Percentiles rank a stretch among this genome's conserved stretches.
phyloP scores from a whole-genome alignment of 2,888 invertebrate genomes.

The Tanytarsus gracilentus region DNA sequence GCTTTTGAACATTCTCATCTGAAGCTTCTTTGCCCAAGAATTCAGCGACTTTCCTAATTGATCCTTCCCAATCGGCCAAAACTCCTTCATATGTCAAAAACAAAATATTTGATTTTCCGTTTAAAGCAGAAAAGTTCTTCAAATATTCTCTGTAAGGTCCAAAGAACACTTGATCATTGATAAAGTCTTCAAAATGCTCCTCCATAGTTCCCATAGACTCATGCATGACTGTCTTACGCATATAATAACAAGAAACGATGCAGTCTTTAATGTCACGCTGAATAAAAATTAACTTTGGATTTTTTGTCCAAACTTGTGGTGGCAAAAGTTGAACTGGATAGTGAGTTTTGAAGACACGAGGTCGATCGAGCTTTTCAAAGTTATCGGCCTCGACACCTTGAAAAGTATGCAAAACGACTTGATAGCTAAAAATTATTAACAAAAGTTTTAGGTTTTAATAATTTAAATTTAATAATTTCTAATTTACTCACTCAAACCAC shows the following conservation, averaged over 20 bases:
- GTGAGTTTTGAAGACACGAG: neutral
- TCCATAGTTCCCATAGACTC: neutral
- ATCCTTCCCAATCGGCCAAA: neutral
- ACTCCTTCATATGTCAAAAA: neutral
- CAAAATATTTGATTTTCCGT: neutral
- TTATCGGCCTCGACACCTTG: neutral
- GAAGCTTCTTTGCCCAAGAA: neutral
- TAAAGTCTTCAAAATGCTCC: neutral
- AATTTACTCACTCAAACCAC: neutral
- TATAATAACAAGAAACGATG: neutral
- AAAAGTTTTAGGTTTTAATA: neutral
- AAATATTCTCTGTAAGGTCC: neutral
- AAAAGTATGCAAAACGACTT: neutral
- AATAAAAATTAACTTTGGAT: neutral
- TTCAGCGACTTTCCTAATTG: neutral
- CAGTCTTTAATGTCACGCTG: neutral
- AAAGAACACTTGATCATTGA: neutral
- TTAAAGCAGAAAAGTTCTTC: neutral
- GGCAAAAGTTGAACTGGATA: neutral
- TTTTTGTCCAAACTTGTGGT: neutral
- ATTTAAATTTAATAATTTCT: too few relatives aligned
- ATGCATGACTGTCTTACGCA: neutral
- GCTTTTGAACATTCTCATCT: neutral
- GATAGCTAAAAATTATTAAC: neutral
- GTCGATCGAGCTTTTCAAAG: neutral